Evolutionary conservation across 2,113 vertebrate genomes (phyloP), one percentile per base, ranked within the genome.

Genomic region (Alces alces): DNA sequence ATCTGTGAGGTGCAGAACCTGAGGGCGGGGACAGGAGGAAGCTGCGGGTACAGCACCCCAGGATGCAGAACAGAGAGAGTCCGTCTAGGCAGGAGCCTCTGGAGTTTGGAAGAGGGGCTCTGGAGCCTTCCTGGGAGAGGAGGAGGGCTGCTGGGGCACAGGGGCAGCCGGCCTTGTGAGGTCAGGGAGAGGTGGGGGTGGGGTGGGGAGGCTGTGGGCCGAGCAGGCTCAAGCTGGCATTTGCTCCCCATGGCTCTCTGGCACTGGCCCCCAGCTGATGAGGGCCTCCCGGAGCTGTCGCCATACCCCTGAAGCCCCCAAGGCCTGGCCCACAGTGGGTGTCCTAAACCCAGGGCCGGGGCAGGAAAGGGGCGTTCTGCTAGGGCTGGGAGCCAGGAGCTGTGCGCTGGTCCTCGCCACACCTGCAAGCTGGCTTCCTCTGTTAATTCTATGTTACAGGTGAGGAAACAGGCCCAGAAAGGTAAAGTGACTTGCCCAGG

Each of bases 321-420:
- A 60, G 45, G 76, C 33, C 39, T 88, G 80, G 6, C n/a, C 30
- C 12, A 3, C 10, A 45, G 64, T 23, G 45, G 21, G 11, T n/a
- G 50, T 19, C 13, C 3, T 23, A n/a, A 45, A 27, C 21, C 52
- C 47, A 50, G 84, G 52, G 2, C 12, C 19, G n/a, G 17, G 43
- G 45, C 7, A 50, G 43, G 55, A n/a, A 92, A 50, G 39, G 6
- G 3, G 11, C 16, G 11, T 60, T 36, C n/a, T 5, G 9, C 30
- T 2, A 11, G 39, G 28, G 60, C n/a, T 11, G 2, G 57, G 50
- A 55, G 39, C 45, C 57, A 11, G 80, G 52, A 92, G 19, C 28
- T 52, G 14, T 21, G 33, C 14, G 0, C 21, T 4, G 1, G 39
- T 58, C 28, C 12, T 60, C 19, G 0, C 39, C 14, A 25, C 4